Percentiles rank a stretch among this genome's conserved stretches.
phyloP scores from a whole-genome alignment of 2,888 invertebrate species.

The Clusia tigrina region DNA sequence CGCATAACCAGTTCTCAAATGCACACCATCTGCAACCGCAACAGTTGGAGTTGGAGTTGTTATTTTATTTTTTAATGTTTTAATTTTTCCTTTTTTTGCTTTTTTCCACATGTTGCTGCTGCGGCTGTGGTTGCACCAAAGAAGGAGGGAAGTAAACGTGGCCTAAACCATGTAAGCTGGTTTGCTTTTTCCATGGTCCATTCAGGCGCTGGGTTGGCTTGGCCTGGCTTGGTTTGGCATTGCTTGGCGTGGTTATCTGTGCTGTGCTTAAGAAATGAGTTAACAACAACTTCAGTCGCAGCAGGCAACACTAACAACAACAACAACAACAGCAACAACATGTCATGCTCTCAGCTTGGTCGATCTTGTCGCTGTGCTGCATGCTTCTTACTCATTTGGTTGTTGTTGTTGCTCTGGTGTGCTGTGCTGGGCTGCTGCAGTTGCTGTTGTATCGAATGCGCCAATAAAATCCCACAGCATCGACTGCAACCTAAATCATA shows the following conservation, averaged over 20 bases:
- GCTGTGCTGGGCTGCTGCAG: background rate
- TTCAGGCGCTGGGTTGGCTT: background rate
- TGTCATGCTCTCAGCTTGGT: background rate
- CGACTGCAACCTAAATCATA: conserved; percentile 46
- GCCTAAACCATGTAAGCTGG: no score
- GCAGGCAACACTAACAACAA: no score
- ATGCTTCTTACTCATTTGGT: conserved; percentile 20
- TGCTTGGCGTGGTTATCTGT: background rate
- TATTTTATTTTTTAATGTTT: background rate
- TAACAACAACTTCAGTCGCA: conserved; percentile 12
- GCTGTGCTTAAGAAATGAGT: conserved; percentile 20
- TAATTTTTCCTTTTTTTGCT: background rate
- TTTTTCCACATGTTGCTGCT: background rate
- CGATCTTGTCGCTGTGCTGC: background rate
- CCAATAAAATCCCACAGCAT: conserved; percentile 24
- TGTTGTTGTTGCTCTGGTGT: conserved; percentile 17
- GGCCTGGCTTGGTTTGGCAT: background rate
- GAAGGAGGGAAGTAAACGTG: conserved; percentile 10
- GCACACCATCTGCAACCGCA: background rate
- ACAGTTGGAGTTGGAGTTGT: background rate
- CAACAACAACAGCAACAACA: background rate
- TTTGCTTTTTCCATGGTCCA: background rate
- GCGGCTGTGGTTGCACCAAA: conserved; percentile 10
- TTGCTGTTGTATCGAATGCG: conserved; percentile 3
- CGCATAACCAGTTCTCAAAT: background rate